A percentile compares a stretch with the other conserved stretches of the same genome.
Conservation (phyloP, 2,797 vertebrate species). For the Crenuchus spilurus region DNA sequence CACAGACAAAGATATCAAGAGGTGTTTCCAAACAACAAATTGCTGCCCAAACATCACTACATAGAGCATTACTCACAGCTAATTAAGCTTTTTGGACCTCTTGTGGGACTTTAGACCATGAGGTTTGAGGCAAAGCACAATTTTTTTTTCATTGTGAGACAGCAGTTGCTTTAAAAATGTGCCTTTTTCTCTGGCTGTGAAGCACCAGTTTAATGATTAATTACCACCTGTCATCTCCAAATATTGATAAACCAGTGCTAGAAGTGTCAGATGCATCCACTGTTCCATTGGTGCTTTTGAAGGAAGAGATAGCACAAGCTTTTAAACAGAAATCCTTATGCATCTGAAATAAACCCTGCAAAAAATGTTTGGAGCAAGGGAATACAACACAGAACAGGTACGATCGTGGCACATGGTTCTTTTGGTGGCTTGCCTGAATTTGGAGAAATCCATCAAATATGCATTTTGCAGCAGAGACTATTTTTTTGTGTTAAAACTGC, state of each 20-base stretch:
- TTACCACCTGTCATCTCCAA: constrained; percentile 31
- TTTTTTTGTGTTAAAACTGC: constrained; percentile 11
- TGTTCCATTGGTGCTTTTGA: background rate
- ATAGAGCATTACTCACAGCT: constrained; percentile 44
- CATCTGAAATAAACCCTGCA: constrained; percentile 39
- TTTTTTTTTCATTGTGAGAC: constrained; percentile 38
- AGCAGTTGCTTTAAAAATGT: constrained; percentile 43
- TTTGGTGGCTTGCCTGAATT: constrained; percentile 46
- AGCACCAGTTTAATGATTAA: constrained; percentile 50
- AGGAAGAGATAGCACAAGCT: background rate
- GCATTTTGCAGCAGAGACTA: background rate
- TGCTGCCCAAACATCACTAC: constrained; percentile 29
- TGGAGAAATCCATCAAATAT: constrained; percentile 47
- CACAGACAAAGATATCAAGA: constrained; percentile 17
- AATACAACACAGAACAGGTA: constrained; percentile 43
- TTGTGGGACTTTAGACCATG: constrained; percentile 26
- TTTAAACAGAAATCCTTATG: constrained; percentile 16
- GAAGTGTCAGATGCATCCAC: background rate
- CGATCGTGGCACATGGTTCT: constrained; percentile 39
- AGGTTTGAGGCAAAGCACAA: constrained; percentile 44
- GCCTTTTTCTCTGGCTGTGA: constrained; percentile 30
- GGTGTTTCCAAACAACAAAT: background rate
- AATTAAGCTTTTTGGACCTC: constrained; percentile 43
- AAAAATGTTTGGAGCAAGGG: constrained; percentile 45
- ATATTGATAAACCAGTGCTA: background rate